Evolutionary conservation across 2,797 vertebrate genomes (phyloP), one percentile per base, ranked within the genome.

Genomic region (Hapalemur alaotrensis): DNA sequence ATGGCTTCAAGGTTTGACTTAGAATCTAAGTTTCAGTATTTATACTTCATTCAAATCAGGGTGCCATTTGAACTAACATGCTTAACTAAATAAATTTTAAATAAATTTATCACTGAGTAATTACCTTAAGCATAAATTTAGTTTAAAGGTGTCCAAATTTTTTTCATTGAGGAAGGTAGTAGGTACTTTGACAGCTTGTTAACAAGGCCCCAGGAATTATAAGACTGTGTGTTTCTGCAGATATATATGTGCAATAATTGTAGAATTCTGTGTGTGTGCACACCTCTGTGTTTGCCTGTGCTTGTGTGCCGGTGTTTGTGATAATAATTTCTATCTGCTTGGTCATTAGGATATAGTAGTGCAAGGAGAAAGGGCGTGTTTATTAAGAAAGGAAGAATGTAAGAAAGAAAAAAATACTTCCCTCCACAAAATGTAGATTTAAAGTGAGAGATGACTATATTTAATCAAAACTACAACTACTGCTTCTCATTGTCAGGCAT

Each of bases 391-490:
- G 46, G 15, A 89, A 57, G 46, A 91, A 72, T 79, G 4, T 4
- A 92, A 93, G 32, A 78, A 81, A 82, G n/a, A 9, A n/a, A n/a
- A 32, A 48, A 75, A 13, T 54, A 11, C 35, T 59, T 75, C n/a
- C 28, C 54, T 95, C 63, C 52, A 30, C 5, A 1, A 89, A 94
- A 97, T 92, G 17, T 87, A 79, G 28, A 41, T 92, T 80, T 65
- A 78, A 91, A 63, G 46, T 59, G 43, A 92, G 7, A 35, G 15
- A 86, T 81, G 70, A 81, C 23, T 59, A 3, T 28, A 91, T 67
- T 92, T 86, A 92, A 92, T 94, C 30, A 93, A 96, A 85, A 95
- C 20, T 75, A 85, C 43, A 92, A 96, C 12, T 72, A 69, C 10
- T 81, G 14, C n/a, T 84, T 89, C 14, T 89, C 23, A 59, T 78